Conservation (phyloP, 2,888 invertebrate species). For the Globia sparganii region DNA sequence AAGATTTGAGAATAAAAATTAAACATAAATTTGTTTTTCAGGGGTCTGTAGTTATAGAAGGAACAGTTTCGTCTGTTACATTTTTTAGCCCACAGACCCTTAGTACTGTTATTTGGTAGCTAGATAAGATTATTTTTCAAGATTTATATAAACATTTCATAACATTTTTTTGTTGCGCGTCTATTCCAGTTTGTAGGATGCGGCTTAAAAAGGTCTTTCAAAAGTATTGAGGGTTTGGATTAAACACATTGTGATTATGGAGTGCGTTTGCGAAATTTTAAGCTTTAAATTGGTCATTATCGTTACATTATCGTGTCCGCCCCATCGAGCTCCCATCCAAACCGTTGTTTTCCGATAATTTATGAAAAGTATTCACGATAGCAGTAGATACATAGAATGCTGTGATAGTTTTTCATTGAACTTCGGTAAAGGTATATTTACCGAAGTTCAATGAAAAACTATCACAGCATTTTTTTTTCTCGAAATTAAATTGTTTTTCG, state of each 20-base stretch:
- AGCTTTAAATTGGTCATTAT: not conserved
- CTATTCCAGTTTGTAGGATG: not conserved
- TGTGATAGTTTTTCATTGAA: no score
- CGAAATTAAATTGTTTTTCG: not conserved
- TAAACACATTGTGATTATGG: not conserved
- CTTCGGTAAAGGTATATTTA: no score
- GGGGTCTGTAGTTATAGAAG: not conserved
- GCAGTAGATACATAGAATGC: not conserved
- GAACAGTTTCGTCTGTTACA: not conserved
- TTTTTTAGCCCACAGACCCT: not conserved
- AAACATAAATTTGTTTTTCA: not conserved
- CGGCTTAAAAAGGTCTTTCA: not conserved
- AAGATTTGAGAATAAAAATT: not conserved
- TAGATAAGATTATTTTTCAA: no score
- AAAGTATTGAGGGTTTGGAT: not conserved
- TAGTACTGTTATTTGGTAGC: not conserved
- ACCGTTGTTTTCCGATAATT: not conserved
- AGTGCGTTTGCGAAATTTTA: not conserved
- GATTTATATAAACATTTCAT: no score
- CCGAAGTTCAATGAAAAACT: not conserved
- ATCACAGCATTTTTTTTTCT: not conserved
- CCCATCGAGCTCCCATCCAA: not conserved
- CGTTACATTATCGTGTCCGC: not conserved
- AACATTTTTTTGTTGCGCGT: not conserved
- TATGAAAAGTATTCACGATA: not conserved